phyloP scores from a whole-genome alignment of 2,797 vertebrate genomes.

The Enteromius radiatus region DNA sequence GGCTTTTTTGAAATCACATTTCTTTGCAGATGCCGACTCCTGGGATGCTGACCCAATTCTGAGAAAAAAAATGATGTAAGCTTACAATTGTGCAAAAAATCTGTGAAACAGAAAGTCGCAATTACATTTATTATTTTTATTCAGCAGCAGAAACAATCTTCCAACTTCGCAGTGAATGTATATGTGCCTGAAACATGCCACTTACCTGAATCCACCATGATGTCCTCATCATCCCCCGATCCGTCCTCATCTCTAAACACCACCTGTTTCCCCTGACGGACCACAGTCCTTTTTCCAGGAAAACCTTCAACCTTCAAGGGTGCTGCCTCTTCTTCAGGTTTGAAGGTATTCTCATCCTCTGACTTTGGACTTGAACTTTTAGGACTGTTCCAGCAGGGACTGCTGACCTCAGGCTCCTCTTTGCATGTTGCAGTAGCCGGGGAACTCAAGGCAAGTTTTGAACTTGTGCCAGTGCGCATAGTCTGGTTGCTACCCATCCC shows the following conservation, averaged over 20 bases:
- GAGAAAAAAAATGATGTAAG: background rate
- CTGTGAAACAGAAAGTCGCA: background rate
- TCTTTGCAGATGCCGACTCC: background rate
- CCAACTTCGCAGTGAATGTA: background rate
- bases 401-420: slow-evolving; percentile 73
- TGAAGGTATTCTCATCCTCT: slow-evolving; percentile 71
- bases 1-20: too few relatives aligned
- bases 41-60: background rate
- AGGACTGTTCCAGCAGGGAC: slow-evolving; percentile 70
- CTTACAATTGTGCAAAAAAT: background rate
- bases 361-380: slow-evolving; percentile 48
- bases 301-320: slow-evolving; percentile 75
- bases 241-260: slow-evolving; percentile 96
- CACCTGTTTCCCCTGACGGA: slow-evolving; percentile 96
- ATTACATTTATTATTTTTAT: background rate
- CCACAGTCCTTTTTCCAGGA: slow-evolving; percentile 86
- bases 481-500: slow-evolving; percentile 32
- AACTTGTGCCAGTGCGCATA: background rate
- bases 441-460: slow-evolving; percentile 52
- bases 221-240: slow-evolving; percentile 94
- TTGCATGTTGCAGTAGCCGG: slow-evolving; percentile 73
- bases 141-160: background rate
- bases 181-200: background rate
- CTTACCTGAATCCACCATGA: slow-evolving; percentile 98
- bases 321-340: slow-evolving; percentile 75